These are phyloP conservation scores for Myotis myotis DNA, from an alignment of 2,797 vertebrate species.

Conservation along the genomic window DNA sequence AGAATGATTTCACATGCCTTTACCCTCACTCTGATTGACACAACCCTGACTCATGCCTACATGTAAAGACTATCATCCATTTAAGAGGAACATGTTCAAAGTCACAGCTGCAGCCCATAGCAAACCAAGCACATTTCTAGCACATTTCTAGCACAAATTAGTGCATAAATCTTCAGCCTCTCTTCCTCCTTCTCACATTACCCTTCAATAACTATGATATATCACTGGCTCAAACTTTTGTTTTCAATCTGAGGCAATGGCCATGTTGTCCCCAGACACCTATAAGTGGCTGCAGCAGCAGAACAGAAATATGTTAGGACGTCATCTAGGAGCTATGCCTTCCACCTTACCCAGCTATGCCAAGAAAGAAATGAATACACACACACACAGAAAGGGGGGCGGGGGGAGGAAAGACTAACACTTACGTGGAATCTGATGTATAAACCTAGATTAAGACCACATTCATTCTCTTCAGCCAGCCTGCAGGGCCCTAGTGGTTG, in stretches of 20 bases:
- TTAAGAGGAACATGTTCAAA: conserved; percentile 34
- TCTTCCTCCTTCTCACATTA: neutral
- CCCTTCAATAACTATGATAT: neutral
- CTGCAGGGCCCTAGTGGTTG: fast-evolving
- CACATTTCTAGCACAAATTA: neutral
- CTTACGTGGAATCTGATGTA: conserved; percentile 42
- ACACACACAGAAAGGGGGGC: neutral
- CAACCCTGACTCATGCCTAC: neutral
- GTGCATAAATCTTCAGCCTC: neutral
- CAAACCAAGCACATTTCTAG: conserved; percentile 5
- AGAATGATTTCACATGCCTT: neutral
- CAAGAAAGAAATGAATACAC: conserved; percentile 16
- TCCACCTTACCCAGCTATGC: neutral
- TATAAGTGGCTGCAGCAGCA: neutral
- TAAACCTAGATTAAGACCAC: conserved; percentile 32
- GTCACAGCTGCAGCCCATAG: neutral
- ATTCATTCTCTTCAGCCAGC: conserved; percentile 29
- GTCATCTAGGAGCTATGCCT: neutral
- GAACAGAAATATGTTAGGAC: neutral
- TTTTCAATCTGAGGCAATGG: neutral
- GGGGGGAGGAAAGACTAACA: neutral
- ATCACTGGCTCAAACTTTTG: neutral
- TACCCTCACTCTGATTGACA: neutral
- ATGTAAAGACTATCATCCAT: neutral
- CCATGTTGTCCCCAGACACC: neutral